Evolutionary conservation across 2,113 vertebrate genomes (phyloP), one percentile per base, ranked within the genome.

Genomic region (Phrynocephalus versicolor): DNA sequence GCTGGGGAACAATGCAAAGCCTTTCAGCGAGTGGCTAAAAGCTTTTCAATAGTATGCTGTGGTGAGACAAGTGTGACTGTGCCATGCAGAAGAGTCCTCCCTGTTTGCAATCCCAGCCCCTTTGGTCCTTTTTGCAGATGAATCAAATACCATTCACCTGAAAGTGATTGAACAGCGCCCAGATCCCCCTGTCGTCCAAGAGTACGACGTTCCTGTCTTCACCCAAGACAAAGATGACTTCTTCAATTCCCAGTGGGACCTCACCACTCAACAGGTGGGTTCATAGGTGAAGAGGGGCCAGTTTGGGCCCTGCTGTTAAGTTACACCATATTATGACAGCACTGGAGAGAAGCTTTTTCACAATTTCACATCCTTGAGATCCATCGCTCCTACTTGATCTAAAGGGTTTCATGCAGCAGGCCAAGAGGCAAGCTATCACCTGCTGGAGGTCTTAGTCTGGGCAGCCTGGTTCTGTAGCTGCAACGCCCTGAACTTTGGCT

Each of bases 191-290:
- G 96, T 98, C 0, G 98, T 98, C 23, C 98, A 99, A 92, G 98
- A 99, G 77, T 99, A 99, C 0, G 98, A 99, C 0, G 98, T 99
- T 18, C 98, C 98, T 0, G 98, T 99, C 71, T 99, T 99, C 89
- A 98, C 97, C 27, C 97, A 99, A 85, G 97, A 97, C 91, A 99
- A 99, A 93, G 98, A 99, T 0, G 97, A 98, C 73, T 99, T 98
- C 82, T 96, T 97, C 91, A 98, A 97, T 92, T 97, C 97, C 37
- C 98, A 99, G 88, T 99, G 99, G 98, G 98, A 99, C 93, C 97
- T 99, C 89, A 99, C 99, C 83, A 99, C 99, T 0, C 99, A 99
- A 85, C 99, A 99, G 97, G 98, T 98, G 76, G 0, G 62, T 89
- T 27, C 58, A 39, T 67, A 81, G 35, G 2, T 13, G 0, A 0